A percentile compares a stretch with the other conserved stretches of the same genome.
phyloP scores from a whole-genome alignment of 2,797 vertebrate species.

The Prionace glauca region DNA sequence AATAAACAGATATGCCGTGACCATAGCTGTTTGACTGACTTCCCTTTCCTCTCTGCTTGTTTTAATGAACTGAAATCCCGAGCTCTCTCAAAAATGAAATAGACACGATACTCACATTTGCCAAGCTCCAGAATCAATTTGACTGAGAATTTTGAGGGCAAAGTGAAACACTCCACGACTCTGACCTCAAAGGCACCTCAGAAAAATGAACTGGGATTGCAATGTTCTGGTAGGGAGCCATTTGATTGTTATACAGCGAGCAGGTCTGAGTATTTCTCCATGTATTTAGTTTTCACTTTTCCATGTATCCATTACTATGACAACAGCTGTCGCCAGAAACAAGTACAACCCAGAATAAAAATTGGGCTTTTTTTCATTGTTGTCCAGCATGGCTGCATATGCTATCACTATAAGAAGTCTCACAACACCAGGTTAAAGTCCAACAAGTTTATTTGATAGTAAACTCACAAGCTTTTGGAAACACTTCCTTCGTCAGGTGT shows the following conservation, averaged over 20 bases:
- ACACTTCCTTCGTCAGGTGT: too few relatives aligned
- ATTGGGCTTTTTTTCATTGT: not conserved
- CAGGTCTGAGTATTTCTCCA: not conserved
- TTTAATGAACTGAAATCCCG: conserved; percentile 26
- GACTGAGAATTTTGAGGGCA: conserved; percentile 5
- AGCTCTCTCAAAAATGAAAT: conserved; percentile 7
- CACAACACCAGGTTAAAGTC: too few relatives aligned
- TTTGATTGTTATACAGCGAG: not conserved
- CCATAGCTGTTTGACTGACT: conserved; percentile 3
- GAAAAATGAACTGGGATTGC: conserved; percentile 16
- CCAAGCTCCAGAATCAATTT: conserved; percentile 29
- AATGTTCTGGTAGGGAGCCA: not conserved
- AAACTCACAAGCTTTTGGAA: too few relatives aligned
- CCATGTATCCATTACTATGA: not conserved
- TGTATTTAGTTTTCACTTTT: not conserved
- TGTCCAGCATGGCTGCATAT: not conserved
- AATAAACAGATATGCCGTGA: conserved; percentile 28
- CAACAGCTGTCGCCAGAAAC: not conserved
- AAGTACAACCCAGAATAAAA: not conserved
- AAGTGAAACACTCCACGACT: conserved; percentile 14
- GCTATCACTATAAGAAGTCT: not conserved
- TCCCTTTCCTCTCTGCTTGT: conserved; percentile 16
- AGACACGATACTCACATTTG: not conserved
- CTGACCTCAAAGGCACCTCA: conserved; percentile 22
- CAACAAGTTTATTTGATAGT: too few relatives aligned